Evolutionary conservation across 1,140 invertebrate genomes (phyloP).

Genomic region (Pomacea maculata): DNA sequence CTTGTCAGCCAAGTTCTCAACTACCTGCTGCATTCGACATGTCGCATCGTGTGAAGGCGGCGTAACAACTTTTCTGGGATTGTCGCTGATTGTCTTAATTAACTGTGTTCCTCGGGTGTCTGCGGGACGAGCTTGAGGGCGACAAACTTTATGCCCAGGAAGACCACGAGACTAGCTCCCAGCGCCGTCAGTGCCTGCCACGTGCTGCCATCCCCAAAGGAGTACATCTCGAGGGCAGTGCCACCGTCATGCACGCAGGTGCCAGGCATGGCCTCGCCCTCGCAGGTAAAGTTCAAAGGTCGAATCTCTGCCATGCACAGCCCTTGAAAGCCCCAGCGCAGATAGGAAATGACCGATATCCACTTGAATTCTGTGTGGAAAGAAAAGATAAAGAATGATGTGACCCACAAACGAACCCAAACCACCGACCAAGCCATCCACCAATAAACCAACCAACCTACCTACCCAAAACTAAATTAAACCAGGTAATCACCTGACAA

Average conservation of each 20-base stretch:
- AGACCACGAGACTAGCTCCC: conserved; percentile 40
- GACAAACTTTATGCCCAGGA: conserved; percentile 47
- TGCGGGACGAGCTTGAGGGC: conserved; percentile 51
- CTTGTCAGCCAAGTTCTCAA: too few relatives aligned
- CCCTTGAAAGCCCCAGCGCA: conserved; percentile 56
- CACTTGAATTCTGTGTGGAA: conserved; percentile 47
- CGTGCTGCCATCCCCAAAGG: conserved; percentile 39
- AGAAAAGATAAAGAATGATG: background rate
- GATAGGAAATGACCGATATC: conserved; percentile 52
- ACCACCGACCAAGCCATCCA: too few relatives aligned
- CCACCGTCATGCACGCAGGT: conserved; percentile 42
- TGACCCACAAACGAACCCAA: too few relatives aligned
- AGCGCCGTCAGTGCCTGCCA: conserved; percentile 41
- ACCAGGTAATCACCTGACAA: conserved; percentile 41
- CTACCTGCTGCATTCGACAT: too few relatives aligned
- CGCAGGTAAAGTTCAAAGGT: conserved; percentile 45
- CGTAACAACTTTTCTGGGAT: too few relatives aligned
- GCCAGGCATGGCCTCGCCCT: conserved; percentile 2
- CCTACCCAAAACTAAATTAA: too few relatives aligned
- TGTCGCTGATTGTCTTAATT: background rate
- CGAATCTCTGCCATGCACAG: conserved; percentile 44
- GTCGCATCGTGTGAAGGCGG: too few relatives aligned
- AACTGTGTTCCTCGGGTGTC: conserved; percentile 44
- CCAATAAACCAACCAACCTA: too few relatives aligned
- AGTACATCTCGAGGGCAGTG: conserved; percentile 45